Evolutionary conservation across 2,888 invertebrate genomes (phyloP).

Genomic region (Archips xylosteana): DNA sequence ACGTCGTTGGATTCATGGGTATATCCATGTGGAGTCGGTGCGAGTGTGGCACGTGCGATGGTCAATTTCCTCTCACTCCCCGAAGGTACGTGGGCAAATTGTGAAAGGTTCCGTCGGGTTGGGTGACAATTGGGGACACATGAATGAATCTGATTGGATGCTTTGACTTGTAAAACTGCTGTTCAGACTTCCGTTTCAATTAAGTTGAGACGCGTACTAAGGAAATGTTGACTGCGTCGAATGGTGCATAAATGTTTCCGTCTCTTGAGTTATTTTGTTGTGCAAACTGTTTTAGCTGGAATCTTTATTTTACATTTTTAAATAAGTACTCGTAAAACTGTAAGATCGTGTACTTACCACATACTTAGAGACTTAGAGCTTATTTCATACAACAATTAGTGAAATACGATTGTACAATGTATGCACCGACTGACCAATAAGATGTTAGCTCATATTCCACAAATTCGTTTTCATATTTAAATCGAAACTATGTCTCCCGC

Average conservation of each 20-base stretch:
- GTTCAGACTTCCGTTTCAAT: conserved; percentile 42
- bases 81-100: conserved; percentile 53
- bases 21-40: conserved; percentile 35
- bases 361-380: no score
- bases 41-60: conserved; percentile 59
- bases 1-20: conserved; percentile 3
- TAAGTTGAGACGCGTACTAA: conserved; percentile 27
- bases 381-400: no score
- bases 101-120: conserved; percentile 47
- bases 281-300: background rate
- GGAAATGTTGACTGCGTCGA: conserved; percentile 16
- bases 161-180: conserved; percentile 46
- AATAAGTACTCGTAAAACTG: no score
- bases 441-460: no score
- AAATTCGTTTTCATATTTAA: background rate
- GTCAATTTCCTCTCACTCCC: conserved; percentile 62
- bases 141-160: conserved; percentile 48
- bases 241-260: conserved; percentile 23
- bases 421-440: no score
- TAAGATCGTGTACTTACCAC: no score
- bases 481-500: background rate
- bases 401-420: no score
- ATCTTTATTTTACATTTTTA: background rate
- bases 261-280: conserved; percentile 21
- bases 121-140: conserved; percentile 48